Evolutionary conservation across 2,113 vertebrate species (phyloP).

Genomic region (Gopherus evgoodei): DNA sequence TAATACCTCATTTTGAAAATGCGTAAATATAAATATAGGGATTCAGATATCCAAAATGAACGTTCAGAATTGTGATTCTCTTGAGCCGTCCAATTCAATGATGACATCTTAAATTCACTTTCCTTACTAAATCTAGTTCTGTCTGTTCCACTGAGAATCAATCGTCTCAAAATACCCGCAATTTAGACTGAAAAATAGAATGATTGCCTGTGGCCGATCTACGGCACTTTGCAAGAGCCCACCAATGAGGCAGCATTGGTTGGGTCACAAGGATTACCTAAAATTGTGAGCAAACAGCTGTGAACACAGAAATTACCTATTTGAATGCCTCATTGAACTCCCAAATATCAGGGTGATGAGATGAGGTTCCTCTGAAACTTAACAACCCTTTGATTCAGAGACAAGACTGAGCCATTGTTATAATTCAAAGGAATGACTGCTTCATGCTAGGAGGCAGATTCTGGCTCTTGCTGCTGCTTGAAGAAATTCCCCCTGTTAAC

Average conservation of each 20-base stretch:
- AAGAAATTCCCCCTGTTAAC: background rate
- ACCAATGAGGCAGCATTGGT: background rate
- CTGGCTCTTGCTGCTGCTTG: background rate
- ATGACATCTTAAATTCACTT: background rate
- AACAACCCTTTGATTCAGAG: background rate
- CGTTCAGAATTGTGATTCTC: background rate
- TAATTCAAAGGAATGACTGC: background rate
- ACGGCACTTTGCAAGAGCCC: background rate
- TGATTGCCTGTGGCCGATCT: background rate
- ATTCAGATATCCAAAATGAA: background rate
- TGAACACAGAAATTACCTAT: background rate
- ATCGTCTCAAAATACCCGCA: background rate
- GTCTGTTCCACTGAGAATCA: background rate
- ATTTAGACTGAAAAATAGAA: background rate
- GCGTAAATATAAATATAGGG: background rate
- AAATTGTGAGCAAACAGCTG: background rate
- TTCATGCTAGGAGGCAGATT: background rate
- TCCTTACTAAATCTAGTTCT: background rate
- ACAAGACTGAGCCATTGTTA: background rate
- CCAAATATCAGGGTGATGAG: background rate
- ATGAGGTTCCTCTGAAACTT: background rate
- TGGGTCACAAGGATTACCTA: background rate
- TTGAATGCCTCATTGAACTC: background rate
- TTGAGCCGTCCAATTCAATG: background rate
- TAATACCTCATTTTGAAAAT: background rate